Conservation (phyloP, 2,797 vertebrate genomes). For the Parotocinclus haroldoi region DNA sequence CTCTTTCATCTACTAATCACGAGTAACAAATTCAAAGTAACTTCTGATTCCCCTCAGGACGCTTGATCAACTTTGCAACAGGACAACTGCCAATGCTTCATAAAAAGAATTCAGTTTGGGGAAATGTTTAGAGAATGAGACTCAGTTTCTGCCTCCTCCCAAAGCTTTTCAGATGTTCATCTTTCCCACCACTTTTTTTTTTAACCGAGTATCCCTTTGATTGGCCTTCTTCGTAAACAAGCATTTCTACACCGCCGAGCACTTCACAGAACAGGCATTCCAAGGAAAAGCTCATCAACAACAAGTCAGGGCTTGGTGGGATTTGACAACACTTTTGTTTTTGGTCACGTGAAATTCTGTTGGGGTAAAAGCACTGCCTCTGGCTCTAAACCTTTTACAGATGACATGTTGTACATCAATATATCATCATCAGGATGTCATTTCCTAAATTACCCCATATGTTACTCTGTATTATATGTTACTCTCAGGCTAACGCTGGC, state of each 20-base stretch:
- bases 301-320: conserved; percentile 34
- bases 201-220: conserved; percentile 9
- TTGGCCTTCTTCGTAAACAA: conserved; percentile 29
- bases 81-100: no score
- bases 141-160: background rate
- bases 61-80: conserved; percentile 15
- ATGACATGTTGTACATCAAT: conserved; percentile 9
- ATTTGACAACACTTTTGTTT: conserved; percentile 39
- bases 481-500: no score
- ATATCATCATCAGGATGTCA: conserved; percentile 23
- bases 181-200: background rate
- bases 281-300: conserved; percentile 23
- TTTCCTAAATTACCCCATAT: conserved; percentile 21
- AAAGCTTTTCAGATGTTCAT: background rate
- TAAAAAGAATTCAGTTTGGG: no score
- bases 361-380: conserved; percentile 14
- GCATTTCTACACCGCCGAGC: conserved; percentile 8
- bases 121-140: no score
- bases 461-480: background rate
- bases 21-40: conserved; percentile 20
- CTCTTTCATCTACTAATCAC: conserved; percentile 22
- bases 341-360: conserved; percentile 13
- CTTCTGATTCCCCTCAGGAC: conserved; percentile 31
- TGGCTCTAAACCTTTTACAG: conserved; percentile 18
- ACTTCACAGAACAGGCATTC: conserved; percentile 22